Evolutionary conservation across 1,140 invertebrate species (phyloP).

Genomic region (Acromyrmex heyeri): DNA sequence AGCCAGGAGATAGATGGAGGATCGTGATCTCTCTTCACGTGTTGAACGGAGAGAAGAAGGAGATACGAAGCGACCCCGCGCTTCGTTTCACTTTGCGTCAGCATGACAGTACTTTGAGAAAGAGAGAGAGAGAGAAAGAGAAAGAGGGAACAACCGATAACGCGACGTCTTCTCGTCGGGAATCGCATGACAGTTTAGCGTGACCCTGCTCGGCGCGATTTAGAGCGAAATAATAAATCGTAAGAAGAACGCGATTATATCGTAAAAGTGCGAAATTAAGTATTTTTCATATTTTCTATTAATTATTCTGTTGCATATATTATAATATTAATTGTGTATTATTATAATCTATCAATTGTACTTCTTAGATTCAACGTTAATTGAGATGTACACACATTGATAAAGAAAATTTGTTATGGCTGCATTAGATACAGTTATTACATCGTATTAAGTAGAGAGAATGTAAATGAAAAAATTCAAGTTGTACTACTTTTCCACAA

Average conservation of each 20-base stretch:
- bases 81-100: constrained; percentile 60
- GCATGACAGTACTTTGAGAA: constrained; percentile 22
- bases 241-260: not conserved
- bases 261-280: not conserved
- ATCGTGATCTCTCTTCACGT: constrained; percentile 61
- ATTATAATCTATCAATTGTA: not conserved
- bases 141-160: constrained; percentile 44
- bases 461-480: constrained; percentile 27
- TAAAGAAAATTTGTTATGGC: not conserved
- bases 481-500: not conserved
- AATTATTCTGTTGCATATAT: not conserved
- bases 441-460: not conserved
- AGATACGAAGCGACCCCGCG: constrained; percentile 53
- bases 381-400: not conserved
- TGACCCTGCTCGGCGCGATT: constrained; percentile 45
- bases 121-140: not conserved
- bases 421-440: constrained; percentile 8
- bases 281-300: not conserved
- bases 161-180: constrained; percentile 41
- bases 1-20: constrained; percentile 57
- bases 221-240: constrained; percentile 40
- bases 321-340: constrained; percentile 6
- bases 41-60: constrained; percentile 50
- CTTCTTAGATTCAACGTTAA: not conserved
- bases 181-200: constrained; percentile 56